Evolutionary conservation across 2,888 invertebrate species (phyloP).

Genomic region (Pasiphila rectangulata): DNA sequence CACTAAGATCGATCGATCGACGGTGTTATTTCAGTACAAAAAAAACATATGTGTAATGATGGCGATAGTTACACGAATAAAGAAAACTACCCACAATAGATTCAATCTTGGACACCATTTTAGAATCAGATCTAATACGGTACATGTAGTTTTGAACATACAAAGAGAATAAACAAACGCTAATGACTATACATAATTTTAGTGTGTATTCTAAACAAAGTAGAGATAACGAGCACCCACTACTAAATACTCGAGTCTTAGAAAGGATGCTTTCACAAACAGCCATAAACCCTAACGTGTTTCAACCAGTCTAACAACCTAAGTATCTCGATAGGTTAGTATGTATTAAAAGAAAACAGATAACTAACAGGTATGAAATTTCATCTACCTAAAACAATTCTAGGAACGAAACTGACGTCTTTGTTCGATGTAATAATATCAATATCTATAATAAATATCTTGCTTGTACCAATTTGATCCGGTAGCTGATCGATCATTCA

Average conservation of each 20-base stretch:
- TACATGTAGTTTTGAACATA: too few species aligned
- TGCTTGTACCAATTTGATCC: slow-evolving; percentile 9
- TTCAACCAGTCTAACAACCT: slow-evolving; percentile 7
- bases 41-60: too few species aligned
- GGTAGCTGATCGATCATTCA: slow-evolving; percentile 7
- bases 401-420: slow-evolving; percentile 14
- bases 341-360: slow-evolving; percentile 14
- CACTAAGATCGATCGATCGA: too few species aligned
- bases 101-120: too few species aligned
- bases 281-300: slow-evolving; percentile 6
- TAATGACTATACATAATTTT: too few species aligned
- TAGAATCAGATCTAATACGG: background rate
- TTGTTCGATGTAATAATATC: slow-evolving; percentile 14
- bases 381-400: slow-evolving; percentile 19
- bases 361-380: slow-evolving; percentile 17
- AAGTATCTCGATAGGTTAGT: slow-evolving; percentile 5
- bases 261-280: background rate
- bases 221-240: too few species aligned
- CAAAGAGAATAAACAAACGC: too few species aligned
- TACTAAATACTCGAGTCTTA: background rate
- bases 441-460: too few species aligned
- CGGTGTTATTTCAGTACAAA: too few species aligned
- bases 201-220: too few species aligned
- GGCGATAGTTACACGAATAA: too few species aligned
- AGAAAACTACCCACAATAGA: too few species aligned